Base-by-base conservation (phyloP, 2,797 vertebrate genomes). In the Microctenopoma stevenorrisi region DNA sequence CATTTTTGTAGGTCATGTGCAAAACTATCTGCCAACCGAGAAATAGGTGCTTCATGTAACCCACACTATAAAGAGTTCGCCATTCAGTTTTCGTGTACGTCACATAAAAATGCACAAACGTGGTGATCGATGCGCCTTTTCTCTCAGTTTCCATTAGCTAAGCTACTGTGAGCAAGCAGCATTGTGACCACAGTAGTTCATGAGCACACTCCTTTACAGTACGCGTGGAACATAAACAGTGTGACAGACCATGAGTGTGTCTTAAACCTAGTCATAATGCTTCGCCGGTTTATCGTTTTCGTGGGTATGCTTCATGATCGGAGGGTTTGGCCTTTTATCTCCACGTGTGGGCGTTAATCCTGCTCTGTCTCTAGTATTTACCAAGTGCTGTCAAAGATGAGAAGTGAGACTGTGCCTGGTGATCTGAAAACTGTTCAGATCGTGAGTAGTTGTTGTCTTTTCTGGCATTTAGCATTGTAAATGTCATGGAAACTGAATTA, bases 281-380 rank as follows among this genome's bases (percentile, higher is more conserved):
- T 42, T 42, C 12, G 12, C 12, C 83, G 50, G 66, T 78, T 46
- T 61, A 72, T 50, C 38, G 12, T 30, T 67, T 40, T 68, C 5
- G 53, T 78, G 55, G 74, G 57, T 33, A 62, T 40, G 53, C 59
- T 26, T 60, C 16, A 57, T 16, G 26, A 64, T 66, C 18, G 28
- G 56, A n/a, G 8, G 35, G 25, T 14, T 22, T 40, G 37, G 46
- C 33, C 40, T 68, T 63, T 50, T 33, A 72, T 81, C 62, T 74
- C 44, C 66, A 61, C 49, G 13, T 18, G 78, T 81, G 73, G 80
- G 81, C 35, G 81, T 62, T 46, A 49, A 65, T 72, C 47, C 52
- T 74, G 63, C 64, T 87, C 76, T 82, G 73, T 83, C 35, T 80
- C 28, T 77, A 66, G 74, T 83, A 68, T 78, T 85, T 84, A 70